Conservation (phyloP, 2,888 invertebrate species). For the Drosophila helvetica region DNA sequence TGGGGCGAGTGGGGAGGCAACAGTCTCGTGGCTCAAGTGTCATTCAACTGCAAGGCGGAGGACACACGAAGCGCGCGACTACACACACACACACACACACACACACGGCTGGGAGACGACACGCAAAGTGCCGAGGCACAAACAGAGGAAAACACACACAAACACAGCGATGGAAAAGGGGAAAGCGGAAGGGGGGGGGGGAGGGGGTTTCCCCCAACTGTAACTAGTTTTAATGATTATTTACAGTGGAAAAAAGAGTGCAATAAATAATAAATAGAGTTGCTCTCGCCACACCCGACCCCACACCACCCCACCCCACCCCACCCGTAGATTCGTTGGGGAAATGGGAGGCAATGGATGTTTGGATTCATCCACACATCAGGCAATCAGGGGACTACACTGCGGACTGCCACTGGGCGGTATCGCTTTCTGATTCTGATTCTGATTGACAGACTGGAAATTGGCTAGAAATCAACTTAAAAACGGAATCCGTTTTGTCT, state of each 20-base stretch:
- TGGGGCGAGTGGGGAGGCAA: background rate
- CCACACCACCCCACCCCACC: background rate
- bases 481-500: conserved; percentile 21
- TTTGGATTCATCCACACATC: background rate
- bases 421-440: conserved; percentile 28
- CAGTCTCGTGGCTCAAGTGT: conserved; percentile 53
- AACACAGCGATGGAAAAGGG: conserved; percentile 11
- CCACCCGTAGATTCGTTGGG: background rate
- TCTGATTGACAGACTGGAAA: conserved; percentile 42
- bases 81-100: conserved; percentile 46
- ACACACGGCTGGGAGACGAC: conserved; percentile 7
- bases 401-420: conserved; percentile 11
- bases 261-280: conserved; percentile 71
- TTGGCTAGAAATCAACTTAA: conserved; percentile 28
- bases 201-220: background rate
- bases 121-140: conserved; percentile 42
- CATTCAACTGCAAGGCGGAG: conserved; percentile 71
- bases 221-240: conserved; percentile 77
- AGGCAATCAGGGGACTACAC: background rate
- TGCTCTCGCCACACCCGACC: background rate
- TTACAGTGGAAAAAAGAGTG: conserved; percentile 66
- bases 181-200: conserved; percentile 18
- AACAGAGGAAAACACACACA: conserved; percentile 19
- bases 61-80: background rate
- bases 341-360: background rate